These are phyloP conservation scores for Zosterops borbonicus DNA, from an alignment of 2,113 vertebrate species.

Conservation along the genomic window DNA sequence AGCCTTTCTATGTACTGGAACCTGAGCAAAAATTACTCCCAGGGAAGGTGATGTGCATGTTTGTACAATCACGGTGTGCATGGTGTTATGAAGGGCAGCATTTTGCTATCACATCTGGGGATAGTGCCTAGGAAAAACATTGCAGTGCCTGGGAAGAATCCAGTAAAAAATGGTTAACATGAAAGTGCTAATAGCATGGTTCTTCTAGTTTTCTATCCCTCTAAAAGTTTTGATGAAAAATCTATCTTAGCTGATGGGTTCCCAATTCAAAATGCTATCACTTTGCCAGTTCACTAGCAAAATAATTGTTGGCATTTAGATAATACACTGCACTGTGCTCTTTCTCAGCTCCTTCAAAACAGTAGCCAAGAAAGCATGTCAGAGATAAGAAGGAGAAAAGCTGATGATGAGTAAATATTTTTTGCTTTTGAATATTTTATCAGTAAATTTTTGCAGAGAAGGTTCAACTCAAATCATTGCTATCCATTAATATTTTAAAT, in stretches of 20 bases:
- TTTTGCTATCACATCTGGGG: not conserved
- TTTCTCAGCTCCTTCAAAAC: constrained; percentile 6
- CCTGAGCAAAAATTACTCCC: not conserved
- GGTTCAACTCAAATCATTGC: not conserved
- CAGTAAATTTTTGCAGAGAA: not conserved
- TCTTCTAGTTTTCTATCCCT: not conserved
- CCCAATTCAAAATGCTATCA: not conserved
- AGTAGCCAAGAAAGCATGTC: not conserved
- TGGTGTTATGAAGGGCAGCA: rapidly evolving
- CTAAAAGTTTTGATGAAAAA: not conserved
- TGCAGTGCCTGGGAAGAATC: not conserved
- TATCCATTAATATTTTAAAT: not conserved
- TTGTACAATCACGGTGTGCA: not conserved
- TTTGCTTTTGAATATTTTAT: not conserved
- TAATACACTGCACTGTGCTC: not conserved
- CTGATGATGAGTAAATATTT: not conserved
- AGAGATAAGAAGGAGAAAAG: not conserved
- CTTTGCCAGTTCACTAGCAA: not conserved
- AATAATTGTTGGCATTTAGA: not conserved
- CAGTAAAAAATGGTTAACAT: not conserved
- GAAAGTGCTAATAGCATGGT: not conserved
- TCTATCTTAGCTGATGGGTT: not conserved
- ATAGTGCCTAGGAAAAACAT: not conserved
- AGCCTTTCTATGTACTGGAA: not conserved
- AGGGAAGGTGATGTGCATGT: not conserved